These are phyloP conservation scores for Drosophila erecta DNA, from an alignment of 1,140 invertebrate species.

Conservation along the genomic window DNA sequence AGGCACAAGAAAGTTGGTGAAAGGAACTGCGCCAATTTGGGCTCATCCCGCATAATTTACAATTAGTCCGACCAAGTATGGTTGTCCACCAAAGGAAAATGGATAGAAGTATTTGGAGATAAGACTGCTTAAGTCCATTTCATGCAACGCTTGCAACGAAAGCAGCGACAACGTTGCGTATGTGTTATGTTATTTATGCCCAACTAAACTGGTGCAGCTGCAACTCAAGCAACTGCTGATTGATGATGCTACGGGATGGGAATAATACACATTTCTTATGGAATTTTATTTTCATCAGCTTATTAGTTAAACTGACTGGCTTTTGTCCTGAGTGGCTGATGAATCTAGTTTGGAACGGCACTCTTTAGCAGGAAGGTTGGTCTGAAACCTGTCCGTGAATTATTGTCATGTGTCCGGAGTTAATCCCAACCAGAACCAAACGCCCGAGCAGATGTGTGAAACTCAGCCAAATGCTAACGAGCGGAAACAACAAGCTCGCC, in stretches of 20 bases:
- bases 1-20: neutral
- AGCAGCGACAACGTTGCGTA: conserved; percentile 25
- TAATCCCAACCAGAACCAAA: conserved; percentile 21
- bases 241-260: conserved; percentile 30
- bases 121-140: conserved; percentile 13
- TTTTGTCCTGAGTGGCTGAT: neutral
- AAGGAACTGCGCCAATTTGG: conserved; percentile 28
- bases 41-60: conserved; percentile 56
- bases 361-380: neutral
- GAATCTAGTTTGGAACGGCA: conserved; percentile 19
- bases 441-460: conserved; percentile 43
- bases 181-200: conserved; percentile 21
- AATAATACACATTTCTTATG: conserved; percentile 7
- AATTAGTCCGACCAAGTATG: conserved; percentile 54
- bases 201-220: conserved; percentile 5
- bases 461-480: conserved; percentile 43
- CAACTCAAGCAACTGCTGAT: conserved; percentile 26
- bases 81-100: conserved; percentile 33
- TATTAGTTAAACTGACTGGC: neutral
- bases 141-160: conserved; percentile 20
- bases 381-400: neutral
- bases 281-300: neutral
- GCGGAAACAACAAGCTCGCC: conserved; percentile 43
- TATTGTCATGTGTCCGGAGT: conserved; percentile 24
- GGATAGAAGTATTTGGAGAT: conserved; percentile 14